phyloP scores from a whole-genome alignment of 2,113 vertebrate genomes.

The Crotalus horridus region DNA sequence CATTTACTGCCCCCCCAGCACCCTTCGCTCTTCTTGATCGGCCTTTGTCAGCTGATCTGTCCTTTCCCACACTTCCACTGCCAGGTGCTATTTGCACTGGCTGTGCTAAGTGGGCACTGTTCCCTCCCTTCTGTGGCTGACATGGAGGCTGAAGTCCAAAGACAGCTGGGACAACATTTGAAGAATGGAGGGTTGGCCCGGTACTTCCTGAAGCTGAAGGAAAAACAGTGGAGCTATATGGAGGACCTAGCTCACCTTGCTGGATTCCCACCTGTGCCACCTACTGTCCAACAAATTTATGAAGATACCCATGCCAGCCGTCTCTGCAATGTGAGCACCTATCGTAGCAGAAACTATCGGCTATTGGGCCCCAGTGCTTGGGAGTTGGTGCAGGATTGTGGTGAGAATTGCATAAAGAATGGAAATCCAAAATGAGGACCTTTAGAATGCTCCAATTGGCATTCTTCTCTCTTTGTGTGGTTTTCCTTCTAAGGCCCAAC shows the following conservation, averaged over 20 bases:
- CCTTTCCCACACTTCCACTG: conserved; percentile 78
- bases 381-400: conserved; percentile 24
- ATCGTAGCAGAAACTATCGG: conserved; percentile 53
- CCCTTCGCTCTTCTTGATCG: conserved; percentile 74
- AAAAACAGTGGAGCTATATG: conserved; percentile 66
- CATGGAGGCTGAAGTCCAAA: conserved; percentile 58
- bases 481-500: neutral
- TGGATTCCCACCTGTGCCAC: conserved; percentile 53
- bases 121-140: conserved; percentile 50
- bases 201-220: conserved; percentile 60
- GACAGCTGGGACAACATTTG: conserved; percentile 37
- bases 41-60: conserved; percentile 72
- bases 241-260: conserved; percentile 55
- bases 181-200: conserved; percentile 43
- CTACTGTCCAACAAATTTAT: conserved; percentile 55
- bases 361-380: conserved; percentile 55
- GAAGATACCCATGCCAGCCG: conserved; percentile 54
- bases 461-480: neutral
- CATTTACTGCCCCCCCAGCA: conserved; percentile 69
- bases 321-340: conserved; percentile 46
- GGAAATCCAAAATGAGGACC: neutral
- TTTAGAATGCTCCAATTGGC: no score
- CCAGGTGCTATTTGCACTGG: conserved; percentile 70
- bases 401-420: neutral
- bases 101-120: conserved; percentile 59